phyloP scores from a whole-genome alignment of 2,888 invertebrate species.

The Therioaphis trifolii region DNA sequence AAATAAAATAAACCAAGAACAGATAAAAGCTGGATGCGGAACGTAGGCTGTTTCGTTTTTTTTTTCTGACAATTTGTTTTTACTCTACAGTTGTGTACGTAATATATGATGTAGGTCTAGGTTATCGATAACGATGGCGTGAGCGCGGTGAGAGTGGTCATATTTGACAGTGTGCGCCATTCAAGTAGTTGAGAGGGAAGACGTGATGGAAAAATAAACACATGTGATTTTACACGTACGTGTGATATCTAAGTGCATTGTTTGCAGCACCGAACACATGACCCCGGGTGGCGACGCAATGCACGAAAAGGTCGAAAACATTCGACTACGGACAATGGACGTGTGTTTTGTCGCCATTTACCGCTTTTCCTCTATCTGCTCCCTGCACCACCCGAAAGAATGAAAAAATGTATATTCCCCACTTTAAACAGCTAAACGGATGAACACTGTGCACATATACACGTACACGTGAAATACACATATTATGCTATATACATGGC shows the following conservation, averaged over 20 bases:
- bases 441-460: not conserved
- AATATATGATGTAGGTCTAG: slow-evolving; percentile 15
- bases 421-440: no score
- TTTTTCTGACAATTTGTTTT: not conserved
- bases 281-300: slow-evolving; percentile 17
- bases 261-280: slow-evolving; percentile 8
- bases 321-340: slow-evolving; percentile 13
- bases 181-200: slow-evolving; percentile 7
- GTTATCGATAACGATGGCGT: not conserved
- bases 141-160: not conserved
- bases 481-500: not conserved
- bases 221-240: slow-evolving; percentile 10
- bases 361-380: not conserved
- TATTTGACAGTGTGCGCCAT: not conserved
- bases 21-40: no score
- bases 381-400: not conserved
- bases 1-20: not conserved
- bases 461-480: not conserved
- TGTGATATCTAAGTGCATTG: slow-evolving; percentile 41
- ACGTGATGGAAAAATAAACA: not conserved
- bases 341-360: slow-evolving; percentile 19
- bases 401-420: not conserved
- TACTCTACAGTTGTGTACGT: not conserved
- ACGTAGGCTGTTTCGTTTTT: no score
- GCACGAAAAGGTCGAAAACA: slow-evolving; percentile 50